phyloP scores from a whole-genome alignment of 2,113 vertebrate genomes.

The Nothobranchius furzeri region DNA sequence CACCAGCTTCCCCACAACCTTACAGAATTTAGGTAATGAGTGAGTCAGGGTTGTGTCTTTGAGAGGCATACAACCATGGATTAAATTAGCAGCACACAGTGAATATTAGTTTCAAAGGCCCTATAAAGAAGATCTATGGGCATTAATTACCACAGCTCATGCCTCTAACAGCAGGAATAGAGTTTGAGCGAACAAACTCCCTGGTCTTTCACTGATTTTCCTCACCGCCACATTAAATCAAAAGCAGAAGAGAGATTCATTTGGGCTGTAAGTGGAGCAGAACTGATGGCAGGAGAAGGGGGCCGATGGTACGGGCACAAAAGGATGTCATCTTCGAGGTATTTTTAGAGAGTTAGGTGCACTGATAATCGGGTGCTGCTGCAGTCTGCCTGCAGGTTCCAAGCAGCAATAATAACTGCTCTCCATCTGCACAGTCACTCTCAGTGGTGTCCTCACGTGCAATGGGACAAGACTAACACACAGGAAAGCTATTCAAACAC shows the following conservation, averaged over 20 bases:
- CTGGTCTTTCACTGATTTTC: conserved; percentile 9
- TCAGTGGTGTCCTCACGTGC: conserved; percentile 10
- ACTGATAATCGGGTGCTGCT: conserved; percentile 44
- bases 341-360: conserved; percentile 66
- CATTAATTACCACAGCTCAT: neutral
- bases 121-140: neutral
- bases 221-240: conserved; percentile 14
- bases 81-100: no score
- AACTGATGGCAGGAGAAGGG: conserved; percentile 55
- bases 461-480: neutral
- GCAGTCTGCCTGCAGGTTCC: conserved; percentile 53
- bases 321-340: conserved; percentile 56
- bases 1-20: no score
- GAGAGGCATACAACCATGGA: no score
- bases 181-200: conserved; percentile 3
- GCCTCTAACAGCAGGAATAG: conserved; percentile 6
- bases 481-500: neutral
- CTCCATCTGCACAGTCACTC: conserved; percentile 37
- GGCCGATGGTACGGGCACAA: conserved; percentile 51
- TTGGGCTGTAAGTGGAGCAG: conserved; percentile 57
- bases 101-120: neutral
- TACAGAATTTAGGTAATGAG: no score
- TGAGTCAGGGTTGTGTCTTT: no score
- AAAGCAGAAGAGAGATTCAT: conserved; percentile 24
- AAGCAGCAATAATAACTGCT: conserved; percentile 37